Base-by-base conservation (phyloP, 2,888 invertebrate species). In the Aelia acuminata region DNA sequence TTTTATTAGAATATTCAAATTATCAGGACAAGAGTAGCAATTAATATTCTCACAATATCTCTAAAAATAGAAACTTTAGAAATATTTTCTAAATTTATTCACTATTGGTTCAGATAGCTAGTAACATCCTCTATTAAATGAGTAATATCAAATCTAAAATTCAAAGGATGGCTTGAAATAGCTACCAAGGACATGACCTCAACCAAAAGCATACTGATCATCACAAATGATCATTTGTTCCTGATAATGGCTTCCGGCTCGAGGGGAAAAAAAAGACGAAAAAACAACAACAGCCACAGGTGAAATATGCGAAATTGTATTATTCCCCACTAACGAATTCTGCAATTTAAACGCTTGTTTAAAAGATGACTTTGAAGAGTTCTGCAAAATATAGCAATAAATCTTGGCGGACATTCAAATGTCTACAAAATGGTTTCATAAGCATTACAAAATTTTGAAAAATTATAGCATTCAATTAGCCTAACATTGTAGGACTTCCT, bases 171-270 rank as follows among this genome's bases (percentile, higher is more conserved):
- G 20, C 35, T 70, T 35, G 35, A 70, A 70, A 70, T 35, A 70
- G 31, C 63, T 35, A 2, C 63, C 63, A 70, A 70, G 63, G 63
- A 70, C 63, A 70, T 70, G 35, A 70, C 63, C 63, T 70, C 63
- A 35, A 22, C 31, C 31, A 70, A 35, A 35, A 70, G 63, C 63
- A 70, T 70, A 70, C 63, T 70, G 63, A 70, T 70, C 18, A 70
- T 70, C 63, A 70, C 63, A 70, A 70, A 70, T 35, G 35, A 70
- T 35, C 63, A 70, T 70, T 70, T 70, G 63, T 70, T 70, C 26
- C 63, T 35, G 63, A 70, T 70, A 70, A 70, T 70, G 35, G 31
- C 20, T 70, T 70, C 63, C 63, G 31, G 31, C 3, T 70, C 31
- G 35, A 20, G 18, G 35, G 35, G 35, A 70, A 70, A 7, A 4